Evolutionary conservation across 1,140 invertebrate genomes (phyloP).

Genomic region (silkworm (Bombyx mori)): DNA sequence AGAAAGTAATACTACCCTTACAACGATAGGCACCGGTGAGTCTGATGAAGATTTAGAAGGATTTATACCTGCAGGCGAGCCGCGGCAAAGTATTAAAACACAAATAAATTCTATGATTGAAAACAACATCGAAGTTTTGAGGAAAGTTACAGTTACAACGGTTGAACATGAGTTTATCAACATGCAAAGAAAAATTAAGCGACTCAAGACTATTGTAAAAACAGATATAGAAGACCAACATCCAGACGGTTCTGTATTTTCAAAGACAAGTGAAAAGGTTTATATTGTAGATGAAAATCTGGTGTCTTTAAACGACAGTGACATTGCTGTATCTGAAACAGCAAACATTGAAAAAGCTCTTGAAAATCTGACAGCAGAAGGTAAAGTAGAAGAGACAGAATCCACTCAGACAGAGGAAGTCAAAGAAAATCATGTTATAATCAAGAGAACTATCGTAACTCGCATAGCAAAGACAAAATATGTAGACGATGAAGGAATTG

Average conservation of each 20-base stretch:
- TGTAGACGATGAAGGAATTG: slow-evolving; percentile 19
- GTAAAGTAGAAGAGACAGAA: slow-evolving; percentile 36
- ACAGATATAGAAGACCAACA: slow-evolving; percentile 59
- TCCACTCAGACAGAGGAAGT: slow-evolving; percentile 38
- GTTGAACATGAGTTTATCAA: slow-evolving; percentile 42
- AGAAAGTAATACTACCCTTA: slow-evolving; percentile 39
- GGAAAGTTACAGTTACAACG: slow-evolving; percentile 50
- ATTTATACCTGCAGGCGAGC: slow-evolving; percentile 35
- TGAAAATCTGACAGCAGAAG: slow-evolving; percentile 38
- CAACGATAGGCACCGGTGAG: slow-evolving; percentile 28
- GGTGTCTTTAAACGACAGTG: slow-evolving; percentile 4
- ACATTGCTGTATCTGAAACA: slow-evolving; percentile 24
- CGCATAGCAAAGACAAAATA: slow-evolving; percentile 27
- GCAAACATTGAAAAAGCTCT: slow-evolving; percentile 49
- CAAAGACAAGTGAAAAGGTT: slow-evolving; percentile 57
- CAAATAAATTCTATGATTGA: slow-evolving; percentile 37
- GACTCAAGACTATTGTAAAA: slow-evolving; percentile 51
- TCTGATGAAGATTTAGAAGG: slow-evolving; percentile 40
- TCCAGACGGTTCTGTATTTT: slow-evolving; percentile 56
- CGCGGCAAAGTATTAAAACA: slow-evolving; percentile 36
- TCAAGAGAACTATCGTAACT: slow-evolving; percentile 31
- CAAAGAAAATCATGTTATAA: slow-evolving; percentile 37
- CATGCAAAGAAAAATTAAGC: slow-evolving; percentile 31
- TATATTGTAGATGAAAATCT: slow-evolving; percentile 35
- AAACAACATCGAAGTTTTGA: slow-evolving; percentile 38